Percentiles rank a stretch among this genome's conserved stretches.
Conservation (phyloP, 2,888 invertebrate genomes). For the Drosophila picticornis region DNA sequence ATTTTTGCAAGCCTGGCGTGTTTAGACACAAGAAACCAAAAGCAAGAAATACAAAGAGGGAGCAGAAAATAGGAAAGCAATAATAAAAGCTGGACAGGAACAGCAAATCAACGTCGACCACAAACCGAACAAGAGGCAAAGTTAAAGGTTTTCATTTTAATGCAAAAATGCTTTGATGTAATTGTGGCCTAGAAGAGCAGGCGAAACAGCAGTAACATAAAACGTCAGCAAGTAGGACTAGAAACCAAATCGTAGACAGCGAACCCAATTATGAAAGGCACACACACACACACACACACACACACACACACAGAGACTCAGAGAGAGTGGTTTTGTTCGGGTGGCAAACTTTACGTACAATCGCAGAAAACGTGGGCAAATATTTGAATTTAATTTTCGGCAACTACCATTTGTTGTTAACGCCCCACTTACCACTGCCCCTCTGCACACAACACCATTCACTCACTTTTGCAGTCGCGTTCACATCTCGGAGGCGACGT, state of each 20-base stretch:
- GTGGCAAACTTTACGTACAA: slow-evolving; percentile 56
- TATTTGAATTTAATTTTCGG: slow-evolving; percentile 78
- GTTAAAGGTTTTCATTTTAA: slow-evolving; percentile 63
- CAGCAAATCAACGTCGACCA: slow-evolving; percentile 36
- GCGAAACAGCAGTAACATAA: slow-evolving; percentile 30
- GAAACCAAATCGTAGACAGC: slow-evolving; percentile 38
- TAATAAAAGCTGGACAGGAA: slow-evolving; percentile 8
- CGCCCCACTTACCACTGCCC: not conserved
- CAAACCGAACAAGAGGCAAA: slow-evolving; percentile 52
- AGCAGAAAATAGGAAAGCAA: slow-evolving; percentile 26
- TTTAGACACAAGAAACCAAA: slow-evolving; percentile 59
- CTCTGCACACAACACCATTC: not conserved
- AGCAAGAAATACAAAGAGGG: not conserved
- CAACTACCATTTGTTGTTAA: slow-evolving; percentile 58
- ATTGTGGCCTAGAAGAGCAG: slow-evolving; percentile 65
- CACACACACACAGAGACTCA: slow-evolving; percentile 11
- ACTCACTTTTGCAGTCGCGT: slow-evolving; percentile 89
- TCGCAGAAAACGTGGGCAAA: slow-evolving; percentile 67
- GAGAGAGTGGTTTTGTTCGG: slow-evolving; percentile 7
- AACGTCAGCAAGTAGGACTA: slow-evolving; percentile 16
- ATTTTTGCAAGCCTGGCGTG: slow-evolving; percentile 66
- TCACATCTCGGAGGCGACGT: slow-evolving; percentile 96
- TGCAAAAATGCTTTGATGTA: slow-evolving; percentile 77
- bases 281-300: slow-evolving; percentile 22
- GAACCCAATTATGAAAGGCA: slow-evolving; percentile 67